Percentiles rank a stretch among this genome's conserved stretches.
These are phyloP conservation scores for Catharus minimus DNA, from an alignment of 2,113 vertebrate genomes.

Conservation along the genomic window DNA sequence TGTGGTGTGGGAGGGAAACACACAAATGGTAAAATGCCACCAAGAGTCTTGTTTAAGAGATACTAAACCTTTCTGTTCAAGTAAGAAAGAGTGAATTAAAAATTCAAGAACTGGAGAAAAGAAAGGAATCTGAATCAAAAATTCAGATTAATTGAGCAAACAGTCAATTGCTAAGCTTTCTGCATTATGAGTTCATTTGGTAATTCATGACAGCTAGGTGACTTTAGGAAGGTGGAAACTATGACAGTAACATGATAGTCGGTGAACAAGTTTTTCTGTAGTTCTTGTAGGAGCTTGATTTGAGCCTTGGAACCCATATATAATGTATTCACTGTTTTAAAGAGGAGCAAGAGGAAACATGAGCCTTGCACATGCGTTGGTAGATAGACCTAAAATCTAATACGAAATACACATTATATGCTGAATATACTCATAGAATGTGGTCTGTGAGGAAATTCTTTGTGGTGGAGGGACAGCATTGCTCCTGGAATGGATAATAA, in stretches of 20 bases:
- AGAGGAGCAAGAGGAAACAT: not conserved
- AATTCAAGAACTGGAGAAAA: conserved; percentile 21
- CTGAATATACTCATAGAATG: not conserved
- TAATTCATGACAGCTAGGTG: conserved; percentile 46
- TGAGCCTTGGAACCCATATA: not conserved
- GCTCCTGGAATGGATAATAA: not conserved
- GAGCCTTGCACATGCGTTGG: not conserved
- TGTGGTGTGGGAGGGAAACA: not conserved
- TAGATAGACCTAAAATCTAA: conserved; percentile 48
- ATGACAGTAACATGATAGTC: conserved; percentile 27
- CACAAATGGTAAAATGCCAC: conserved; percentile 9
- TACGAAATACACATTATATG: conserved; percentile 26
- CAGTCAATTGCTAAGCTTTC: conserved; percentile 19
- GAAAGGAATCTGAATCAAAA: conserved; percentile 10
- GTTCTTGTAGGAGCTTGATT: conserved; percentile 20
- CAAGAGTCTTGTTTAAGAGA: not conserved
- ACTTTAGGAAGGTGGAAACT: conserved; percentile 41
- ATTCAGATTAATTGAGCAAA: not conserved
- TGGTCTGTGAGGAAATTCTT: conserved; percentile 22
- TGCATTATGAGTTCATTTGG: conserved; percentile 10
- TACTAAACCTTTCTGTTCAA: conserved; percentile 12
- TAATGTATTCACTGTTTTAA: not conserved
- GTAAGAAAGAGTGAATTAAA: conserved; percentile 29
- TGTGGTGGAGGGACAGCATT: not conserved
- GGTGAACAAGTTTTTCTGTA: conserved; percentile 44